These are phyloP conservation scores for Gandaritis pyraliata DNA, from an alignment of 2,888 invertebrate genomes.

Conservation along the genomic window DNA sequence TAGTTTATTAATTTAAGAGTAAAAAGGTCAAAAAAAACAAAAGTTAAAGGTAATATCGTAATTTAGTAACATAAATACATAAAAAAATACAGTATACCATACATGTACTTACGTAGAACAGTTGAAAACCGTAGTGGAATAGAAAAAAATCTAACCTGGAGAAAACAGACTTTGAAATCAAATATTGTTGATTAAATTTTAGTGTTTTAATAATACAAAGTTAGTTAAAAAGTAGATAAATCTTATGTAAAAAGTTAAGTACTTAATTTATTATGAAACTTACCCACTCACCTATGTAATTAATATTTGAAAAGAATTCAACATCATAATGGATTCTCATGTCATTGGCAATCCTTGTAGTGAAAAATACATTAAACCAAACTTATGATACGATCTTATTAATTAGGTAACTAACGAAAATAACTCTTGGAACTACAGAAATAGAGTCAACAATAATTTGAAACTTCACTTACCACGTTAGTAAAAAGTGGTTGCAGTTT, in stretches of 20 bases:
- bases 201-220: too few relatives aligned
- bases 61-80: too few relatives aligned
- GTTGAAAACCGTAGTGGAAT: too few relatives aligned
- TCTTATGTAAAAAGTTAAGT: background rate
- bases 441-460: conserved; percentile 38
- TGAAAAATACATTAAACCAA: conserved; percentile 39
- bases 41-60: too few relatives aligned
- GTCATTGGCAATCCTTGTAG: conserved; percentile 46
- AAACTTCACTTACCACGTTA: conserved; percentile 33
- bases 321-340: conserved; percentile 39
- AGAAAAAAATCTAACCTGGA: too few relatives aligned
- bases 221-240: background rate
- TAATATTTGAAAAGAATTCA: conserved; percentile 17
- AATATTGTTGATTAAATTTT: too few relatives aligned
- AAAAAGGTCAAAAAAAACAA: too few relatives aligned
- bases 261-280: background rate
- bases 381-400: conserved; percentile 36
- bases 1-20: too few relatives aligned
- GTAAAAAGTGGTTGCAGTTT: conserved; percentile 50
- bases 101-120: too few relatives aligned
- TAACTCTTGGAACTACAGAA: background rate
- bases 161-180: too few relatives aligned
- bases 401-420: background rate
- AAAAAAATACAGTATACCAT: too few relatives aligned
- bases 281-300: conserved; percentile 15